These are phyloP conservation scores for Protomyctophum bolini DNA, from an alignment of 2,113 vertebrate genomes.

Conservation along the genomic window DNA sequence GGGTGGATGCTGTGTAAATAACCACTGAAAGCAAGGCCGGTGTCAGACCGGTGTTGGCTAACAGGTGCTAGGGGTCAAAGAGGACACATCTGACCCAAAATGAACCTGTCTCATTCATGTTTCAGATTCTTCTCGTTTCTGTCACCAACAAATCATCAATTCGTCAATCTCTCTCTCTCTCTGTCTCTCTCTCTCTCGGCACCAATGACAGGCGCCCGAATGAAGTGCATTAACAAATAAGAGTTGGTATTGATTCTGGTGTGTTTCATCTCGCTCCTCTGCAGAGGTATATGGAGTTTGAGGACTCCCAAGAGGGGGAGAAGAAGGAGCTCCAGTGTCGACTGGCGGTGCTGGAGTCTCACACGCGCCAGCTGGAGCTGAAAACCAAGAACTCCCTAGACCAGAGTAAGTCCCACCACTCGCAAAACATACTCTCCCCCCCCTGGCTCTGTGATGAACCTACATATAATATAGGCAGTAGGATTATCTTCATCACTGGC, in stretches of 20 bases:
- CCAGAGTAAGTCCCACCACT: constrained; percentile 86
- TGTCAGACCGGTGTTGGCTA: background rate
- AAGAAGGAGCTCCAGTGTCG: constrained; percentile 94
- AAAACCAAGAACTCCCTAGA: constrained; percentile 96
- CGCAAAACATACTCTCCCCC: background rate
- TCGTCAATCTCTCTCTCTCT: too few relatives aligned
- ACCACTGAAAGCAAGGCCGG: background rate
- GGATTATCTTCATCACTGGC: too few relatives aligned
- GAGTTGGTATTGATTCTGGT: too few relatives aligned
- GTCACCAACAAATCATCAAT: too few relatives aligned
- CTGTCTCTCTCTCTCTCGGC: too few relatives aligned
- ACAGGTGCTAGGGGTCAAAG: background rate
- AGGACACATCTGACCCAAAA: background rate
- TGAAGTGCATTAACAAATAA: too few relatives aligned
- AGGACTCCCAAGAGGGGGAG: constrained; percentile 96
- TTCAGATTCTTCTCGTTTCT: constrained; percentile 5
- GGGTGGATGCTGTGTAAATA: background rate
- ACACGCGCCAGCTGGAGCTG: constrained; percentile 91
- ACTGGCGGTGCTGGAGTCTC: constrained; percentile 88
- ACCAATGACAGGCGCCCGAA: too few relatives aligned
- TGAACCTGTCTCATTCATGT: background rate
- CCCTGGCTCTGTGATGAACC: background rate
- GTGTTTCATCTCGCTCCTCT: constrained; percentile 21
- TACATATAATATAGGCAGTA: background rate
- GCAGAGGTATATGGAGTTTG: constrained; percentile 94